Base-by-base conservation (phyloP, 2,797 vertebrate genomes). In the Chloroceryle amazona region DNA sequence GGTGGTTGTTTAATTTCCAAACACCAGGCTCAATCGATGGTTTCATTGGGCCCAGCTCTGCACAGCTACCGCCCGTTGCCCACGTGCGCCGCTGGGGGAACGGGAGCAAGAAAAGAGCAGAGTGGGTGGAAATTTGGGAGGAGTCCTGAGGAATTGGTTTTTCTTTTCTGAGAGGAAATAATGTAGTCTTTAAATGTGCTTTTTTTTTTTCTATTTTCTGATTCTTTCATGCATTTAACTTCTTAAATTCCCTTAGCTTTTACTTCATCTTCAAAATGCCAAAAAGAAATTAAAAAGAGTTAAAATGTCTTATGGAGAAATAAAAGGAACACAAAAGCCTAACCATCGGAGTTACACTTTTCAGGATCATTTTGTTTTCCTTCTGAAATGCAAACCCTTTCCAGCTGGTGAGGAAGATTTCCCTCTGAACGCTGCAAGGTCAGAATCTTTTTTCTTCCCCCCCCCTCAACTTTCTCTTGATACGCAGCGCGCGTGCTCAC, bases 351-450 rank as follows among this genome's bases (percentile, higher is more conserved):
- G 41, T 71, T 83, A 66, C 7, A n/a, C 62, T 93, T 49, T 39
- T 75, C 74, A 86, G 70, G 81, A 52, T 92, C 71, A 14, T 86
- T 83, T 51, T 49, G 67, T 49, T 47, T 33, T 23, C n/a, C 63
- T 66, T 47, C 33, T 37, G 35, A 84, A 95, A 89, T 29, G 31
- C 73, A 54, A 83, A 63, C 21, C 19, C 65, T 51, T 80, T 74
- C 68, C 72, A 82, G 67, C 61, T 15, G 55, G 52, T 28, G 55
- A 58, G 51, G 35, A 35, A 63, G 46, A n/a, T 22, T 54, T 70
- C 46, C 4, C 33, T 54, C 5, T 46, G 82, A 74, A 71, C 15
- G 81, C 86, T 39, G 37, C 74, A 73, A 82, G 78, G 78, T 80
- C 83, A 80, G 65, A 25, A 42, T 1, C 51, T 33, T 25, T 60